Percentiles rank a stretch among this genome's conserved stretches.
Evolutionary conservation across 2,888 invertebrate genomes (phyloP).

Genomic region (Cenopis cana): DNA sequence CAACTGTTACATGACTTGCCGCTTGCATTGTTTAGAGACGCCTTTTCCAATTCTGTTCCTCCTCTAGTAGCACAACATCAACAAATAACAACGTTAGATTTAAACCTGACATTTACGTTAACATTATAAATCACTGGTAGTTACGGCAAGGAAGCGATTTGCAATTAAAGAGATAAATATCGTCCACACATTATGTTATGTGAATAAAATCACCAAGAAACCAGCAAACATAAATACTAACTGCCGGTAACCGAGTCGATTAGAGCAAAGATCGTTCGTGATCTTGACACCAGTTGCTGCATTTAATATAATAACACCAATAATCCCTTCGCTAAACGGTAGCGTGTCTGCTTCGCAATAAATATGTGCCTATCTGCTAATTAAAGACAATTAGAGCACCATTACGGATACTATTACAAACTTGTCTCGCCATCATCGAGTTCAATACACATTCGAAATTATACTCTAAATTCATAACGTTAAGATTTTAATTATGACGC

Average conservation of each 20-base stretch:
- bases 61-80: not conserved
- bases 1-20: no score
- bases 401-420: constrained; percentile 56
- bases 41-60: no score
- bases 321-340: constrained; percentile 51
- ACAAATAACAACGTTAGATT: not conserved
- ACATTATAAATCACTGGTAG: constrained; percentile 29
- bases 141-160: constrained; percentile 47
- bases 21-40: no score
- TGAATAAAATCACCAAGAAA: constrained; percentile 35
- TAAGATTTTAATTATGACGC: constrained; percentile 18
- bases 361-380: constrained; percentile 61
- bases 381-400: constrained; percentile 53
- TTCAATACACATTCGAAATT: constrained; percentile 18
- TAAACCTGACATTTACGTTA: constrained; percentile 13
- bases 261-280: constrained; percentile 45
- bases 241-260: constrained; percentile 44
- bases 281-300: constrained; percentile 50
- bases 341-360: constrained; percentile 52
- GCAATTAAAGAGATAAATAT: constrained; percentile 44
- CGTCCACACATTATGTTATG: constrained; percentile 16
- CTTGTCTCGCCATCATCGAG: constrained; percentile 42
- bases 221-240: constrained; percentile 36
- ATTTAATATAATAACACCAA: constrained; percentile 51
- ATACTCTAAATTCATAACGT: constrained; percentile 4